These are phyloP conservation scores for Zophobas morio DNA, from an alignment of 1,140 invertebrate genomes.

Conservation along the genomic window DNA sequence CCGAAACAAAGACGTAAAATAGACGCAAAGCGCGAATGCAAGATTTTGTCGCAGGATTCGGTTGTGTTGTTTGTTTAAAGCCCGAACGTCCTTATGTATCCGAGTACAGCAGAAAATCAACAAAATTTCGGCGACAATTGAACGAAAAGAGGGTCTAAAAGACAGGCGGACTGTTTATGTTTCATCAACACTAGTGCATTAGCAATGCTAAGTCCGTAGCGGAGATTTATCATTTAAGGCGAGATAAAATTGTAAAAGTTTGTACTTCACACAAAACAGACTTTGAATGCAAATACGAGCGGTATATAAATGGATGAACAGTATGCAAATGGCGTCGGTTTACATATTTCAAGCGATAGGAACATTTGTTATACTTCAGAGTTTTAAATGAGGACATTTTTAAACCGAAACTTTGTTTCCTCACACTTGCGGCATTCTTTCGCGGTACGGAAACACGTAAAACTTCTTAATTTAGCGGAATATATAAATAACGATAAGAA, in stretches of 20 bases:
- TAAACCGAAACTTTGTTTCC: constrained; percentile 20
- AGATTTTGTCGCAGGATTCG: background rate
- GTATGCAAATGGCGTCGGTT: constrained; percentile 32
- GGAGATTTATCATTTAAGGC: constrained; percentile 40
- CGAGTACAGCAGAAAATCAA: constrained; percentile 17
- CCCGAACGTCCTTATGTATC: constrained; percentile 3
- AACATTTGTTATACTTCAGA: constrained; percentile 36
- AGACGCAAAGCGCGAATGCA: background rate
- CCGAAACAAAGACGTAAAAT: constrained; percentile 2
- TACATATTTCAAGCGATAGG: constrained; percentile 32
- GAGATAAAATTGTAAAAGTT: constrained; percentile 42
- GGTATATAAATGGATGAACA: constrained; percentile 37
- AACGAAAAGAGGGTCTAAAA: background rate
- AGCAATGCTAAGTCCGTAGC: constrained; percentile 36
- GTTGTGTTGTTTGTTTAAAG: constrained; percentile 1
- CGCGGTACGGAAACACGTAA: background rate
- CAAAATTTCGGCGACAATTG: background rate
- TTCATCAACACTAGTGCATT: constrained; percentile 34
- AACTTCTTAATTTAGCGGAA: constrained; percentile 22
- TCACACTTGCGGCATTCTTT: constrained; percentile 4
- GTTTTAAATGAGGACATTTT: constrained; percentile 31
- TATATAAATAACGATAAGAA: constrained; percentile 4
- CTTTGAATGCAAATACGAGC: constrained; percentile 39
- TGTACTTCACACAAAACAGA: constrained; percentile 41
- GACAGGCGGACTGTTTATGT: constrained; percentile 25